Evolutionary conservation across 2,113 vertebrate species (phyloP), one percentile per base, ranked within the genome.

Genomic region (Peromyscus polionotus): DNA sequence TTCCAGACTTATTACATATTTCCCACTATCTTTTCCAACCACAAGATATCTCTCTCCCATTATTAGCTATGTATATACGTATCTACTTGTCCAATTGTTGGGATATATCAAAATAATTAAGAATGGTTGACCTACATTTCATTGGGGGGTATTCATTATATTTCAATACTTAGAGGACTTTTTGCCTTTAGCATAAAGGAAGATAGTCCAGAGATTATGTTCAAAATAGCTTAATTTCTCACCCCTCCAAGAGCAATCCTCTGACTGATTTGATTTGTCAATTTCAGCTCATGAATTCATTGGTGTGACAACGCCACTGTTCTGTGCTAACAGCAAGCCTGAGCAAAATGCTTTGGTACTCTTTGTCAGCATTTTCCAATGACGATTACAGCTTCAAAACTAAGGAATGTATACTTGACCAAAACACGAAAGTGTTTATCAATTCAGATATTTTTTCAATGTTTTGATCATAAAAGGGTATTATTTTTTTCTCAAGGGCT

Each of bases 371-470:
- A 51, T 65, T 45, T 85, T 85, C 24, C 84, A 51, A 68, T 36
- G 68, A 75, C 65, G 59, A 70, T 63, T 1, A 1, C 67, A 5
- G 36, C 72, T 88, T 93, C 79, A 72, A 86, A 16, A 88, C 45
- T 20, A 79, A 88, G n/a, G 22, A 93, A 93, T 91, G 22, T 19
- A 20, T 57, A 79, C 73, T 48, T 89, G 93, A 22, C 88, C 70
- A 85, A 59, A 1, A 67, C 59, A 45, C 65, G 33, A 88, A 79
- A 39, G 51, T 91, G 26, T 79, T 89, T 57, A 88, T 59, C 54
- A 61, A 68, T 70, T 92, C 65, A 22, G 77, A 73, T 91, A 45
- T 79, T 91, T 85, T 85, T 68, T 93, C 8, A 93, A 14, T 93
- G 19, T 42, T 96, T 87, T 91, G 81, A 59, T 79, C n/a, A 85